Evolutionary conservation across 1,140 invertebrate species (phyloP).

Genomic region (Cylas formicarius): DNA sequence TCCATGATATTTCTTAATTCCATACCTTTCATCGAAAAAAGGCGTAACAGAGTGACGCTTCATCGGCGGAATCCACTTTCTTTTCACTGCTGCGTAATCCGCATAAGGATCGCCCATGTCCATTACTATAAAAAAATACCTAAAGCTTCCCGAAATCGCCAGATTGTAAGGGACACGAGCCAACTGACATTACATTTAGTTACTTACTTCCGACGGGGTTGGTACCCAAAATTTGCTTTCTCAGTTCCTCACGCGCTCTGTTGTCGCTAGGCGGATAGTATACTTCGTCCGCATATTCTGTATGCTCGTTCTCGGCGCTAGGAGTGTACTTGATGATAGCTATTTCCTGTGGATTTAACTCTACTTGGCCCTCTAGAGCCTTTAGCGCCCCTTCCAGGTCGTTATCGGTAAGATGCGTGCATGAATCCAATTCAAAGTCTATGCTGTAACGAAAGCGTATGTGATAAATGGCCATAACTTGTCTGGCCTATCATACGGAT

Average conservation of each 20-base stretch:
- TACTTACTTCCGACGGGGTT: slow-evolving; percentile 22
- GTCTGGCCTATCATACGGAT: too few species aligned
- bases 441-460: slow-evolving; percentile 24
- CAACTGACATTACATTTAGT: not conserved
- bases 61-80: slow-evolving; percentile 35
- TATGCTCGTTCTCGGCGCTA: slow-evolving; percentile 55
- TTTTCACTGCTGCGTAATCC: slow-evolving; percentile 30
- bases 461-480: too few species aligned
- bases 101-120: slow-evolving; percentile 36
- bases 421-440: slow-evolving; percentile 39
- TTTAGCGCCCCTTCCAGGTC: slow-evolving; percentile 47
- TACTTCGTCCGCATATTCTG: slow-evolving; percentile 68
- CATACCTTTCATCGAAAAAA: slow-evolving; percentile 17
- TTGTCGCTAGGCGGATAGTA: slow-evolving; percentile 59
- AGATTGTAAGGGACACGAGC: not conserved
- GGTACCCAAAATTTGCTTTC: slow-evolving; percentile 34
- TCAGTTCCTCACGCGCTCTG: slow-evolving; percentile 15
- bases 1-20: not conserved
- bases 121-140: slow-evolving; percentile 24
- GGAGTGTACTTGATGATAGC: slow-evolving; percentile 74
- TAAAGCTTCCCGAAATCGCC: not conserved
- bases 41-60: slow-evolving; percentile 25
- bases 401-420: slow-evolving; percentile 43
- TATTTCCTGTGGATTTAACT: slow-evolving; percentile 55
- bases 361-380: slow-evolving; percentile 45